phyloP scores from a whole-genome alignment of 1,140 invertebrate genomes.

The Trichonephila clavata region DNA sequence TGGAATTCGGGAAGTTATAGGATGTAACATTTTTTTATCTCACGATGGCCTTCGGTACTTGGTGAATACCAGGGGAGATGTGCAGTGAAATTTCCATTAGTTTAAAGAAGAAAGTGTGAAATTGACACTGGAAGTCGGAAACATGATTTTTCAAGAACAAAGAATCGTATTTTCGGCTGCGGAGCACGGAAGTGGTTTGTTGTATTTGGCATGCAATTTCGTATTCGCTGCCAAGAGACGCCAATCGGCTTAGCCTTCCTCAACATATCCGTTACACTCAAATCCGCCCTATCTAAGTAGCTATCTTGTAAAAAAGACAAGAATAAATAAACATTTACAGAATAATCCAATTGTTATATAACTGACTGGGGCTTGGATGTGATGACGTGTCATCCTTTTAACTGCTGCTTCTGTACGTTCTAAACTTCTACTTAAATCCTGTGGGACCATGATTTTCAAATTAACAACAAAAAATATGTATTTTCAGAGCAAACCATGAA shows the following conservation, averaged over 20 bases:
- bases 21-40: constrained; percentile 25
- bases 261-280: not conserved
- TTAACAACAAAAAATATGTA: too few species aligned
- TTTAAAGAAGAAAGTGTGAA: constrained; percentile 43
- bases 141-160: constrained; percentile 57
- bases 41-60: not conserved
- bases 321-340: too few species aligned
- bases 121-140: constrained; percentile 56
- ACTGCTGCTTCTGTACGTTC: too few species aligned
- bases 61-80: constrained; percentile 17
- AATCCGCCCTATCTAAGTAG: not conserved
- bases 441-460: too few species aligned
- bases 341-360: too few species aligned
- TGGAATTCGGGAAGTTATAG: constrained; percentile 70
- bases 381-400: too few species aligned
- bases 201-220: constrained; percentile 44
- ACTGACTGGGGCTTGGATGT: too few species aligned
- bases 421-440: too few species aligned
- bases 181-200: constrained; percentile 22
- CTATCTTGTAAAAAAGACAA: too few species aligned
- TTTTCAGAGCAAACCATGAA: too few species aligned
- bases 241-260: constrained; percentile 15
- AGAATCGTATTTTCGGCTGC: constrained; percentile 47
- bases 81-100: constrained; percentile 65
- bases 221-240: constrained; percentile 24